phyloP scores from a whole-genome alignment of 2,888 invertebrate genomes.

The Megalurothrips usitatus region DNA sequence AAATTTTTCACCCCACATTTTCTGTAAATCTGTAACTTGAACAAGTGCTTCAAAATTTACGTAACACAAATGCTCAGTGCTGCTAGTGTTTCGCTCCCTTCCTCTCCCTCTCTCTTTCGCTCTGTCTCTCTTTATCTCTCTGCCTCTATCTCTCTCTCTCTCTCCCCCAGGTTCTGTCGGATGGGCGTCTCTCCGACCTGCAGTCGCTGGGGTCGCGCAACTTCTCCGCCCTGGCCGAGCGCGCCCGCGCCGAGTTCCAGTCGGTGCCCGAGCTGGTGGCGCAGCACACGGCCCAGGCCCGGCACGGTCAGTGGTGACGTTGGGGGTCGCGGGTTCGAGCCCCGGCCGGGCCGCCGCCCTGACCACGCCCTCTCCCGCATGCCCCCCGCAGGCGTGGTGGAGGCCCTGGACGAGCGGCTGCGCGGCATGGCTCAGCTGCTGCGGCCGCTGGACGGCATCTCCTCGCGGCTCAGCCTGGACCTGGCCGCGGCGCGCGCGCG shows the following conservation, averaged over 20 bases:
- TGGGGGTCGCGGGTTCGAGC: constrained; percentile 32
- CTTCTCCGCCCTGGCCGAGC: constrained; percentile 55
- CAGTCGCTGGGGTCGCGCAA: constrained; percentile 51
- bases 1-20: too few species aligned
- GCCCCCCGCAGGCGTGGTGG: constrained; percentile 11
- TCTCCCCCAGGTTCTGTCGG: constrained; percentile 42
- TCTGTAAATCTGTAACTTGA: too few species aligned
- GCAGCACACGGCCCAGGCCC: constrained; percentile 53
- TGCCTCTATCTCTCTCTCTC: background rate
- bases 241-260: constrained; percentile 56
- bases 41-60: too few species aligned
- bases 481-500: background rate
- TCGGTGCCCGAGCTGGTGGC: constrained; percentile 57
- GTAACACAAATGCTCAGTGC: too few species aligned
- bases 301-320: constrained; percentile 52
- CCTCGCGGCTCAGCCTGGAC: constrained; percentile 4
- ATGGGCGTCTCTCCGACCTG: constrained; percentile 43
- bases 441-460: constrained; percentile 16
- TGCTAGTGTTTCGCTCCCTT: too few species aligned
- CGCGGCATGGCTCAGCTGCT: background rate
- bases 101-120: too few species aligned
- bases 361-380: too few species aligned
- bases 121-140: background rate
- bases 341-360: too few species aligned
- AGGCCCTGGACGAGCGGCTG: background rate